These are phyloP conservation scores for Oenanthe oenanthe DNA, from an alignment of 2,113 vertebrate species.

Conservation along the genomic window DNA sequence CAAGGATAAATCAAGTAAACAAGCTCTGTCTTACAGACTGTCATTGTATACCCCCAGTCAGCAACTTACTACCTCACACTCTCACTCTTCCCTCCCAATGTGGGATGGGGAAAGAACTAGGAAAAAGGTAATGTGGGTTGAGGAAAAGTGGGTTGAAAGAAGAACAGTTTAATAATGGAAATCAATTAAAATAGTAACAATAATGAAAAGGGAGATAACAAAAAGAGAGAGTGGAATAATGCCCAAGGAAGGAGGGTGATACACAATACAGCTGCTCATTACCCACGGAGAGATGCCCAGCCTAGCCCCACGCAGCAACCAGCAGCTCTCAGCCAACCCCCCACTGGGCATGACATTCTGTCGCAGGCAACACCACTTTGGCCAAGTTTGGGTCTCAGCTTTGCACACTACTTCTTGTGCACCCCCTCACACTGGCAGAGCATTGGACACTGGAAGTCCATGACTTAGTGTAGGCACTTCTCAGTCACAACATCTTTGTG, in stretches of 20 bases:
- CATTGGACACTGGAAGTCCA: rapidly evolving
- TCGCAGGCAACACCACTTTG: not conserved
- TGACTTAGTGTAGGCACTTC: not conserved
- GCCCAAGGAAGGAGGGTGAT: not conserved
- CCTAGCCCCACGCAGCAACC: not conserved
- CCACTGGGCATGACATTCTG: not conserved
- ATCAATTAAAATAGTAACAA: not conserved
- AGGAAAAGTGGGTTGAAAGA: not conserved
- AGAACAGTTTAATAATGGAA: not conserved
- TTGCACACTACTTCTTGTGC: not conserved
- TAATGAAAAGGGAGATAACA: not conserved
- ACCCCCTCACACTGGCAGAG: not conserved
- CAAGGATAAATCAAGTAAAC: not conserved
- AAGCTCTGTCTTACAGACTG: not conserved
- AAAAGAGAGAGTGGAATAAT: not conserved
- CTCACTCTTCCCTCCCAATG: not conserved
- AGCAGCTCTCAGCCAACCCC: not conserved
- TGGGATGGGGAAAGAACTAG: not conserved
- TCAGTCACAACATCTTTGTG: not conserved
- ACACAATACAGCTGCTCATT: not conserved
- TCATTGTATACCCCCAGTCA: not conserved
- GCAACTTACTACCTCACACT: not conserved
- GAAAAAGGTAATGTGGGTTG: not conserved
- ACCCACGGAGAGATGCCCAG: not conserved
- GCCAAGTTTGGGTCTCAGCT: not conserved